Percentiles rank a stretch among this genome's conserved stretches.
Evolutionary conservation across 2,888 invertebrate genomes (phyloP).

Genomic region (Hartigia nigra): DNA sequence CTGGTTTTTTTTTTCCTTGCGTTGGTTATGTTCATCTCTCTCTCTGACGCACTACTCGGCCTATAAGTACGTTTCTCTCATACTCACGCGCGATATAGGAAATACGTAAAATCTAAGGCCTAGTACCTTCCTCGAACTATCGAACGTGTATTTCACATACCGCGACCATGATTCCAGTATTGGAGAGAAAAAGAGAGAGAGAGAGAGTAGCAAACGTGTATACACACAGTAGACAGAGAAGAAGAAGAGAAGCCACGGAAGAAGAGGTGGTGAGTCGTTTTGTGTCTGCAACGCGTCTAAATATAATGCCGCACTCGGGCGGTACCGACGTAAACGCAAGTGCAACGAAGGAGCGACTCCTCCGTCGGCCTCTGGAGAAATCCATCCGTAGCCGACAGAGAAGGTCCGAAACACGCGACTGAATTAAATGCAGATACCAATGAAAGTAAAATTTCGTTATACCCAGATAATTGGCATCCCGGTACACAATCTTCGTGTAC

Average conservation of each 20-base stretch:
- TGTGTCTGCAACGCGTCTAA: constrained; percentile 60
- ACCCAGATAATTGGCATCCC: not conserved
- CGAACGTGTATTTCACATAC: not conserved
- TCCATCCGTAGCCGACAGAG: not conserved
- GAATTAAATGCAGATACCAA: not conserved
- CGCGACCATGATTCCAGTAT: constrained; percentile 7
- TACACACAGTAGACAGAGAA: not conserved
- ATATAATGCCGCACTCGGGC: constrained; percentile 33
- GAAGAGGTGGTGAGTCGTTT: constrained; percentile 58
- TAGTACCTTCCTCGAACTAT: not conserved
- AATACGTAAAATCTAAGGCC: not conserved
- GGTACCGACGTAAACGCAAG: not conserved
- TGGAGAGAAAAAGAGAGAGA: constrained; percentile 5
- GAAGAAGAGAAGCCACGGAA: constrained; percentile 7
- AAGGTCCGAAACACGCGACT: not conserved
- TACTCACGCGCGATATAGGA: not conserved
- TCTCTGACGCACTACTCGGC: constrained; percentile 2
- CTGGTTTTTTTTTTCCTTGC: too few relatives aligned
- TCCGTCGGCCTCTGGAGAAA: constrained; percentile 17
- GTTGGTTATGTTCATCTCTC: constrained; percentile 1
- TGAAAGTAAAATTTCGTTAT: not conserved
- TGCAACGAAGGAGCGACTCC: not conserved
- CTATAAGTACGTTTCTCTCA: not conserved
- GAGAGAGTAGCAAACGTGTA: not conserved
- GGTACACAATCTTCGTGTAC: not conserved